Base-by-base conservation (phyloP, 2,113 vertebrate genomes). In the Melierax canorus region DNA sequence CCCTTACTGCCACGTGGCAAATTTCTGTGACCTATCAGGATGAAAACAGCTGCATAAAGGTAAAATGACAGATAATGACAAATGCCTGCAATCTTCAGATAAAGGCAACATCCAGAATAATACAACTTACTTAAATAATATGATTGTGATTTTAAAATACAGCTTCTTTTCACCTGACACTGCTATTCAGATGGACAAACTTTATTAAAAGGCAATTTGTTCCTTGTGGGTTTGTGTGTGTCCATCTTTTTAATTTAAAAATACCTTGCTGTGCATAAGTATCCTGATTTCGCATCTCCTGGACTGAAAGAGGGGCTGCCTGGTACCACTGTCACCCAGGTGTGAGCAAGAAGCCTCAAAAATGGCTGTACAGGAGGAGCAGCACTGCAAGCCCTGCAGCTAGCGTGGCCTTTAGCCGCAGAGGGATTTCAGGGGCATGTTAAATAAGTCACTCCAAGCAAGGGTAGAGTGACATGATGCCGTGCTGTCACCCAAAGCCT, bases 1-100 rank as follows among this genome's bases (percentile, higher is more conserved):
- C 68, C 1, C 2, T 48, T 78, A n/a, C 36, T 53, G 60, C 48
- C 79, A 75, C 14, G 36, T 81, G 63, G 56, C 74, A 90, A 66
- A 96, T 69, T 75, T 90, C 87, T 88, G 74, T 73, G 88, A 84
- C 83, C 83, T 75, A 85, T 45, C 48, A 75, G 64, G 87, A 95
- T 66, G 76, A 74, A 91, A 95, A 81, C 68, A 89, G 86, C 73
- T 85, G 62, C 76, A 73, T 76, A 60, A 92, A 93, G 63, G 78
- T 80, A 92, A 96, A 94, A 89, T 59, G 48, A 84, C 56, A 87
- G 73, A 92, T 91, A 87, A 94, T 45, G 66, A 82, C 36, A 85
- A 95, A 81, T 64, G 76, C 29, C 69, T 94, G 64, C 60, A 82
- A 86, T 91, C 69, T 94, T 84, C 86, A 91, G 86, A 92, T 91